phyloP scores from a whole-genome alignment of 2,888 invertebrate species.

The Melieria crassipennis region DNA sequence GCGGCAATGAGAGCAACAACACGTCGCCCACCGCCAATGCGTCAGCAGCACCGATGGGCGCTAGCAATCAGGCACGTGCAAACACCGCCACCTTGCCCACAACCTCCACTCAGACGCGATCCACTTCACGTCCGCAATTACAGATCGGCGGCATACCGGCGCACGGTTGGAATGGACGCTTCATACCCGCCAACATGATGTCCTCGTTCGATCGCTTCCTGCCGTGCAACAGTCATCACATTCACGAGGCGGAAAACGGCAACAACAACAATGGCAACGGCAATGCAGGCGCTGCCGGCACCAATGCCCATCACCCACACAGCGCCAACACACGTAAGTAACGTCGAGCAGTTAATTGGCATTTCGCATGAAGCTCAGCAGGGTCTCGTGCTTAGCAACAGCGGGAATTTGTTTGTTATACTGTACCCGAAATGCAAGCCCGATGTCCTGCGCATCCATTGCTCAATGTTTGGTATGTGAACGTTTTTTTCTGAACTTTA shows the following conservation, averaged over 20 bases:
- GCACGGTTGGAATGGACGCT: conserved; percentile 61
- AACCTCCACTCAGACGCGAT: conserved; percentile 76
- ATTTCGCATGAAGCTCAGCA: not conserved
- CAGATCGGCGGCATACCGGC: conserved; percentile 72
- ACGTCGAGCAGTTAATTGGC: not conserved
- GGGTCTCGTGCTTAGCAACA: not conserved
- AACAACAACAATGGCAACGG: conserved; percentile 38
- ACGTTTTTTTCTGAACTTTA: no score
- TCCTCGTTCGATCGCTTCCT: conserved; percentile 69
- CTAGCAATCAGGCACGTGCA: conserved; percentile 64
- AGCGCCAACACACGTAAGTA: conserved; percentile 14
- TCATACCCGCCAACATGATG: conserved; percentile 61
- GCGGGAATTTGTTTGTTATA: no score
- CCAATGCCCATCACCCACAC: conserved; percentile 20
- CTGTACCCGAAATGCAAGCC: no score
- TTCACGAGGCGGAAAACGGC: conserved; percentile 63
- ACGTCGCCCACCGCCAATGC: conserved; percentile 63
- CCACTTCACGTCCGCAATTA: conserved; percentile 75
- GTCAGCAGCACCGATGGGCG: conserved; percentile 15
- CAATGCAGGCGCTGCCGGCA: conserved; percentile 1
- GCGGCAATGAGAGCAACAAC: conserved; percentile 61
- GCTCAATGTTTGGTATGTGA: no score
- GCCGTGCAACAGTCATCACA: conserved; percentile 78
- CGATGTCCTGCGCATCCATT: no score
- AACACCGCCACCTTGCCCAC: conserved; percentile 77